Percentiles rank a stretch among this genome's conserved stretches.
These are phyloP conservation scores for Neoniphon sammara DNA, from an alignment of 2,797 vertebrate genomes.

Conservation along the genomic window DNA sequence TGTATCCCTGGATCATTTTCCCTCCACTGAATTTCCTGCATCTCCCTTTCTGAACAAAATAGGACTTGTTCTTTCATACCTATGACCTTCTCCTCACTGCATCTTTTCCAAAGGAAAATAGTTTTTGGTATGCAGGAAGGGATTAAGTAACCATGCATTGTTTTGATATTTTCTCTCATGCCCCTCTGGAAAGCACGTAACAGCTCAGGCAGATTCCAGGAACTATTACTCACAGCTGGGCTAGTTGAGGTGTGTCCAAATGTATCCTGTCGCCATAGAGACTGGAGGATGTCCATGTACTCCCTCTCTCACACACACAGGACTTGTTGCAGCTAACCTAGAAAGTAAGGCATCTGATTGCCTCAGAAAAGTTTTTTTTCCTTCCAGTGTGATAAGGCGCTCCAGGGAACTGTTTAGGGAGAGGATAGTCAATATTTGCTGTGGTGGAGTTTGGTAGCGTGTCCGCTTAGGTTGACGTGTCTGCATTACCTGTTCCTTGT, in stretches of 20 bases:
- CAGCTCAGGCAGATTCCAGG: slow-evolving; percentile 54
- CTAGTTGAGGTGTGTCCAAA: slow-evolving; percentile 22
- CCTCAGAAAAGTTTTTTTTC: not conserved
- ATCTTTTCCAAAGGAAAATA: slow-evolving; percentile 31
- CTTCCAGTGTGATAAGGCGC: not conserved
- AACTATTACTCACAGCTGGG: slow-evolving; percentile 47
- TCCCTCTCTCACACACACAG: not conserved
- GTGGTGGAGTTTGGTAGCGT: slow-evolving; percentile 15
- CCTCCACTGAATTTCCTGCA: slow-evolving; percentile 44
- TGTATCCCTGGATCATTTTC: slow-evolving; percentile 30
- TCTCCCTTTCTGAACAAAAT: slow-evolving; percentile 50
- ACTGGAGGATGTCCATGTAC: slow-evolving; percentile 18
- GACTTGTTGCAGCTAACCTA: not conserved
- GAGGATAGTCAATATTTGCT: slow-evolving; percentile 33
- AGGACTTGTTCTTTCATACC: slow-evolving; percentile 30
- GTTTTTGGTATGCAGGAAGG: slow-evolving; percentile 59
- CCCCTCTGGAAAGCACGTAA: slow-evolving; percentile 35
- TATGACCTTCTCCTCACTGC: not conserved
- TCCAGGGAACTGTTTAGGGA: slow-evolving; percentile 10
- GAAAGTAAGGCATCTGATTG: not conserved
- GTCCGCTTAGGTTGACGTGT: slow-evolving; percentile 32
- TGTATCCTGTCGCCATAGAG: slow-evolving; percentile 33
- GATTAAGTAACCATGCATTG: slow-evolving; percentile 58
- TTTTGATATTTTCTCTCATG: slow-evolving; percentile 55
- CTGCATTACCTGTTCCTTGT: not conserved